Conservation (phyloP, 1,140 invertebrate species). For the Drosophila murphyi region DNA sequence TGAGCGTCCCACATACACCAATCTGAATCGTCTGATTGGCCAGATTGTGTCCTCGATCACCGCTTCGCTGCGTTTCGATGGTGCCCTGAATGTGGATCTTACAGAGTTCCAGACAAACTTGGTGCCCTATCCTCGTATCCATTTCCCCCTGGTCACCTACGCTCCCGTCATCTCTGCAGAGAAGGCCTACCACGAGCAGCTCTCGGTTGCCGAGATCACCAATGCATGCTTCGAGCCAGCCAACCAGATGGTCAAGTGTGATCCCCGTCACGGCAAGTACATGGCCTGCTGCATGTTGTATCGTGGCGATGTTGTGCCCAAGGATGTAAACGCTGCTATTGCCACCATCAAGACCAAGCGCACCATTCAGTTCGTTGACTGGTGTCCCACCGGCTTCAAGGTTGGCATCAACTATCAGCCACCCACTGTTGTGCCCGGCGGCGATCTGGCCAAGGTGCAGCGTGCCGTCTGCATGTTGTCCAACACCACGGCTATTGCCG, state of each 20-base stretch:
- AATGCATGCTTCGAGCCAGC: conserved; percentile 95
- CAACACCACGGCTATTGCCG: conserved; percentile 93
- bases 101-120: conserved; percentile 96
- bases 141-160: conserved; percentile 93
- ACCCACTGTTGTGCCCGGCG: conserved; percentile 92
- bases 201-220: conserved; percentile 94
- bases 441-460: conserved; percentile 91
- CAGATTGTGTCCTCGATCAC: conserved; percentile 95
- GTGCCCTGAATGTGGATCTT: conserved; percentile 94
- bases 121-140: conserved; percentile 93
- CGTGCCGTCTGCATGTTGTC: conserved; percentile 92
- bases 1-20: conserved; percentile 92
- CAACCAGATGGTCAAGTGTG: conserved; percentile 97
- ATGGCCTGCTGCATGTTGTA: conserved; percentile 95
- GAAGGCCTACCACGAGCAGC: conserved; percentile 94
- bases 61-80: conserved; percentile 95
- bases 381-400: conserved; percentile 96
- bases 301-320: conserved; percentile 91
- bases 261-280: conserved; percentile 95
- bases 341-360: conserved; percentile 93
- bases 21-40: conserved; percentile 92
- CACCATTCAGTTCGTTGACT: conserved; percentile 95
- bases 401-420: conserved; percentile 93
- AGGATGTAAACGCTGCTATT: conserved; percentile 93
- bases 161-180: conserved; percentile 94